Base-by-base conservation (phyloP, 2,888 invertebrate species). In the Drosophila longiperda region DNA sequence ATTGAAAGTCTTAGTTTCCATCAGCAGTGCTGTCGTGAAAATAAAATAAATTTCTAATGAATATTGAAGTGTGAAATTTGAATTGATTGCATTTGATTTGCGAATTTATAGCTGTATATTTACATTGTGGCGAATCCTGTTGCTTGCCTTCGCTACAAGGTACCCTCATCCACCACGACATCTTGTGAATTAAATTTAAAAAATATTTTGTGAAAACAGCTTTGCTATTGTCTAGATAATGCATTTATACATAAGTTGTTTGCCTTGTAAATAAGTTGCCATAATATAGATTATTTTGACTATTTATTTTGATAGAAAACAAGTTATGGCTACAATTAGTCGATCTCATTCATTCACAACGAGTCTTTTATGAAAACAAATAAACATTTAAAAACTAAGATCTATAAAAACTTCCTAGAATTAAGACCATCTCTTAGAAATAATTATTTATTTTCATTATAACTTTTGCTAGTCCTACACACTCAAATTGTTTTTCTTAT, bases 21-120 rank as follows among this genome's bases (percentile, higher is more conserved):
- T 68, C 66, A 52, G 65, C 65, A 60, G 48, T 66, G 71, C 75
- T 73, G 61, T 83, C 80, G 81, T 64, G 74, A 83, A 83, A 71
- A 71, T 66, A 86, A 87, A 87, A 83, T 87, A 87, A 73, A 83
- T 86, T 86, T 87, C 84, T 84, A 87, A 87, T 87, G 87, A 87
- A 87, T 87, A 87, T 84, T 87, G 87, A 86, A 87, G 87, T 87
- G 87, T 81, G 81, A 86, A 86, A 87, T 87, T 86, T 87, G 87
- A 87, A 87, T 87, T 87, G 87, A 87, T 87, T 87, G 87, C 77
- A 79, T 84, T 87, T 84, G 87, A 87, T 86, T 87, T 87, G 77
- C 73, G 82, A 82, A 84, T 76, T 87, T 87, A 78, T 82, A 78
- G 75, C 68, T 74, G 74, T 63, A 74, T 87, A 84, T 87, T 83